Conservation (phyloP, 2,888 invertebrate genomes). For the Cinara cedri region DNA sequence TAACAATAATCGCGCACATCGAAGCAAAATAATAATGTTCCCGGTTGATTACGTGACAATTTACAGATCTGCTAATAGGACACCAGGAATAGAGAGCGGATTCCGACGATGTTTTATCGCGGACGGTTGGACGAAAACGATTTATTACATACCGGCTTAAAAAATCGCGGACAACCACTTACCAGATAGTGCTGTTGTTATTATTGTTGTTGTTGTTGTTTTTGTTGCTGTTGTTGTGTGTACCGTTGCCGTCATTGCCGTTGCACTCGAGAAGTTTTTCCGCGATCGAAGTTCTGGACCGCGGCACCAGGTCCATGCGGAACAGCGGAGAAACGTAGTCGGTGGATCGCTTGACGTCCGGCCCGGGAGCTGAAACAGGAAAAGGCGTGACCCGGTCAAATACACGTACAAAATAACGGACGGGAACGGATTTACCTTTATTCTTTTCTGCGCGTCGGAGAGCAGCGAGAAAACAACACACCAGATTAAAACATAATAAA, state of each 20-base stretch:
- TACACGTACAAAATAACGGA: not conserved
- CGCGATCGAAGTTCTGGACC: constrained; percentile 62
- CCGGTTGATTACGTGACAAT: too few relatives aligned
- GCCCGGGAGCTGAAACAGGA: constrained; percentile 67
- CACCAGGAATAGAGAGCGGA: too few relatives aligned
- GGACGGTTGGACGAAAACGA: too few relatives aligned
- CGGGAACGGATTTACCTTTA: constrained; percentile 34
- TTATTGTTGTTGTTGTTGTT: too few relatives aligned
- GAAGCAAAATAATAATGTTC: too few relatives aligned
- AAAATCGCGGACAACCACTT: too few relatives aligned
- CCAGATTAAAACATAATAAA: not conserved
- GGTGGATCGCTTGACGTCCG: constrained; percentile 72
- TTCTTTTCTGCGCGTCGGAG: constrained; percentile 8
- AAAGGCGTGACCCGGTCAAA: not conserved
- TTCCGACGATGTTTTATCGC: too few relatives aligned
- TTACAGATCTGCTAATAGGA: too few relatives aligned
- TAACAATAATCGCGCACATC: too few relatives aligned
- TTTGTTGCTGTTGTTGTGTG: constrained; percentile 59
- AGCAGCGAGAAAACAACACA: constrained; percentile 30
- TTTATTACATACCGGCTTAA: too few relatives aligned
- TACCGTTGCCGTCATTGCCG: constrained; percentile 58
- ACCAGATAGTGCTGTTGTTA: constrained; percentile 32
- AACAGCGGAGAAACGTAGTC: constrained; percentile 75
- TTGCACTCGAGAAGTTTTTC: constrained; percentile 57
- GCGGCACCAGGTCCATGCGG: constrained; percentile 66